Evolutionary conservation across 1,140 invertebrate species (phyloP), one percentile per base, ranked within the genome.

Genomic region (Belonocnema kinseyi): DNA sequence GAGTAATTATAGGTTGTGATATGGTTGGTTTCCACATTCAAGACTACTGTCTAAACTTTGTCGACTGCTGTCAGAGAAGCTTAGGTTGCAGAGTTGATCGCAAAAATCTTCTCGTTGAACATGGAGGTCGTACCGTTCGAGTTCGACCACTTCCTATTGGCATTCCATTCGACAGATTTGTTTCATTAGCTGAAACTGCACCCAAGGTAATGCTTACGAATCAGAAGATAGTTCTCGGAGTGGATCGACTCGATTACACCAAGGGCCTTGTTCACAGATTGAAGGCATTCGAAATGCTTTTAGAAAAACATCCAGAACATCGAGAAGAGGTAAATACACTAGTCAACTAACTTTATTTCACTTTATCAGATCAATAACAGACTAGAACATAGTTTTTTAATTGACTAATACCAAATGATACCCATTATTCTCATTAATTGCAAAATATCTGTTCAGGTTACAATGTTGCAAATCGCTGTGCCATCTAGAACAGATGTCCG

Each of bases 21-120:
- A 95, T 98, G 94, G 96, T 98, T 52, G 97, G 96, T 51, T 98
- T 98, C 85, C 97, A 98, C 85, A 97, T 97, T 80, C 95, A 96
- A 73, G 97, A 97, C 85, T 98, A 98, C 86, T 97, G 97, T 83
- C 90, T 97, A 50, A 98, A 98, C 88, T 98, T 98, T 83, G 96
- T 98, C 8, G 97, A 98, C 85, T 98, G 97, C 86, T 97, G 97
- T 88, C 96, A 97, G 89, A 93, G 97, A 76, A 94, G 96, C 82
- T 92, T 98, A 16, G 97, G 97, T 61, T 97, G 96, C 83, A 94
- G 97, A 86, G 96, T 98, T 0, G 97, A 98, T 88, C 93, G 96
- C 54, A 97, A 96, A 86, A 96, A 96, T 85, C 91, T 97, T 72
- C 90, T 98, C 13, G 96, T 98, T 1, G 97, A 98, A 89, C 95